Base-by-base conservation (phyloP, 2,113 vertebrate genomes). In the Heliornis fulica region DNA sequence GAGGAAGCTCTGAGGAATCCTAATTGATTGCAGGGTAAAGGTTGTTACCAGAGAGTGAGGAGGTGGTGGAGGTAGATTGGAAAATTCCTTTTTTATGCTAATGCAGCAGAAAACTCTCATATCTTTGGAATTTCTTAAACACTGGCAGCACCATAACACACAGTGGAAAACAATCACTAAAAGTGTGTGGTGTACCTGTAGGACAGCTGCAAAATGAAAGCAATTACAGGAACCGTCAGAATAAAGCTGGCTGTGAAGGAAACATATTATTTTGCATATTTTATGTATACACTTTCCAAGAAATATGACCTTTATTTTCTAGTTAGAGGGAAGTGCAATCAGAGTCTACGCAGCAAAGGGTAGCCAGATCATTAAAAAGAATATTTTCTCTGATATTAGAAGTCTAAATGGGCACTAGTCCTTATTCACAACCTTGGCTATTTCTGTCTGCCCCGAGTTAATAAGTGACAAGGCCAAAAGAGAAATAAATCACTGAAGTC, bases 401-500 rank as follows among this genome's bases (percentile, higher is more conserved):
- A 97, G 94, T 96, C 97, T 98, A 98, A 98, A 98, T 98, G 96
- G 97, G 97, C 95, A 96, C 94, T 78, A 95, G 97, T 87, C 97
- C 97, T 97, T 97, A 98, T 97, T 98, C 97, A 97, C 97, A 98
- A 96, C 97, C 97, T 98, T 97, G 96, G 96, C 96, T 98, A 96
- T 98, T 97, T 97, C 97, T 97, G 95, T 97, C 97, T 98, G 96
- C 97, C 95, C 97, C 50, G 97, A 98, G 97, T 98, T 98, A 98
- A 98, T 98, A 98, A 98, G 97, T 98, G 98, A 98, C 98, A 98
- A 98, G 97, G 96, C 98, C 80, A 83, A 96, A 97, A 97, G 97
- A 98, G 97, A 98, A 98, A 98, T 98, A 98, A 98, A 98, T 98
- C 98, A 98, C 96, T 93, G 91, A 98, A 97, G 98, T 98, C 98